Evolutionary conservation across 1,140 invertebrate species (phyloP), one percentile per base, ranked within the genome.

Genomic region (Brachionus rotundiformis): DNA sequence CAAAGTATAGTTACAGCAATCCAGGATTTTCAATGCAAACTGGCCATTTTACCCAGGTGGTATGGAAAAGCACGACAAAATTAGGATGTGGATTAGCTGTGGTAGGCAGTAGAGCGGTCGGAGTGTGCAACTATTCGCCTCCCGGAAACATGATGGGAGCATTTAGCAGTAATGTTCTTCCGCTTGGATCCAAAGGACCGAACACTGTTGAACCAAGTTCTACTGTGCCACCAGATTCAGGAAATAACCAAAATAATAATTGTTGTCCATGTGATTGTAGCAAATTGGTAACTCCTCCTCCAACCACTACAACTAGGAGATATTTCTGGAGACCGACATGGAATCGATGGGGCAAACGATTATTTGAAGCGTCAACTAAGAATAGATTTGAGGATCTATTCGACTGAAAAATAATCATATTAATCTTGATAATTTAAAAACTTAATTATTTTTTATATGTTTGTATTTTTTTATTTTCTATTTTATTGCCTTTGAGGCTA

Each of bases 11-110:
- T 39, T 68, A 39, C 31, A 68, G 36, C 16, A 68, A 36, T 6
- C 29, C 29, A 8, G 63, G 63, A 33, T 68, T 68, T 36, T 68
- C 63, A 41, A 68, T 68, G 63, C 29, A 36, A 7, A 68, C 63
- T 36, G 63, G 63, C 36, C 63, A 68, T 68, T 68, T 68, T 68
- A 68, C 63, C 11, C 63, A 68, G 36, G 63, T 68, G 2, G 63
- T 68, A 16, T 68, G 63, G 63, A 68, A 68, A 16, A 33, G 29
- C 7, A 68, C 63, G 13, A 68, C 63, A 31, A 68, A 36, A 68
- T 16, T 68, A 33, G 63, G 63, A 13, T 68, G 63, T 36, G 63
- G 63, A 13, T 39, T 68, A 19, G 63, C 29, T 3, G 16, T 68
- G 4, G 16, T 19, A 5, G 63, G 63, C 10, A 68, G 6, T 36